Percentiles rank a stretch among this genome's conserved stretches.
These are phyloP conservation scores for Serinus canaria DNA, from an alignment of 2,113 vertebrate species.

Conservation along the genomic window DNA sequence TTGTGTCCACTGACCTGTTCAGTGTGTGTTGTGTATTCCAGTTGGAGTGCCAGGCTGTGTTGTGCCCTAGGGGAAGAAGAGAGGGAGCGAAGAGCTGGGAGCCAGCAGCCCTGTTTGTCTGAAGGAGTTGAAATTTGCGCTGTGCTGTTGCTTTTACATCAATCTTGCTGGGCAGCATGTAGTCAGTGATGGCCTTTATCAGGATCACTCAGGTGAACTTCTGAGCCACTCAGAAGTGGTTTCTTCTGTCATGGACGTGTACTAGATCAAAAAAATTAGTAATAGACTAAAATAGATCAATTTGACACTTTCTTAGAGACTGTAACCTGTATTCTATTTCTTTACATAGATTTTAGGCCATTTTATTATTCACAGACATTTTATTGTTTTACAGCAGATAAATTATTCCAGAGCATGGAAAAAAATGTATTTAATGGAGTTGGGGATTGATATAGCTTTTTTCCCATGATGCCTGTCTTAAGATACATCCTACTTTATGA, in stretches of 20 bases:
- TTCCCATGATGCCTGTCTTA: background rate
- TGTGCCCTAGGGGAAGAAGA: conserved; percentile 38
- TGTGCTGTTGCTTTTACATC: conserved; percentile 32
- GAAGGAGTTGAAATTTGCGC: conserved; percentile 46
- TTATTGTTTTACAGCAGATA: background rate
- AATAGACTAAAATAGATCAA: background rate
- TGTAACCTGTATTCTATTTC: background rate
- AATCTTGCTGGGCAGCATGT: background rate
- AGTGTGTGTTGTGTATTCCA: conserved; percentile 37
- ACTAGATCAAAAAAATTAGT: background rate
- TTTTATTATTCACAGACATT: background rate
- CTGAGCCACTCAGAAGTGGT: background rate
- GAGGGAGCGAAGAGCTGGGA: conserved; percentile 36
- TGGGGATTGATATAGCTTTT: background rate
- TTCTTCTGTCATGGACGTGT: background rate
- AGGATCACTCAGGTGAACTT: background rate
- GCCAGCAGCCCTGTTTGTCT: conserved; percentile 58
- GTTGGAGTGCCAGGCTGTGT: background rate
- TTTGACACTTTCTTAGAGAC: background rate
- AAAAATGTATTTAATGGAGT: background rate
- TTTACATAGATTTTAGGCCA: background rate
- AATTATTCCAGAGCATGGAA: background rate
- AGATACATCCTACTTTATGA: background rate
- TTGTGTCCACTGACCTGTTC: conserved; percentile 49
- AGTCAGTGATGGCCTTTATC: background rate